Percentiles rank a stretch among this genome's conserved stretches.
Evolutionary conservation across 2,113 vertebrate species (phyloP).

Genomic region (Chelonoidis abingdonii): DNA sequence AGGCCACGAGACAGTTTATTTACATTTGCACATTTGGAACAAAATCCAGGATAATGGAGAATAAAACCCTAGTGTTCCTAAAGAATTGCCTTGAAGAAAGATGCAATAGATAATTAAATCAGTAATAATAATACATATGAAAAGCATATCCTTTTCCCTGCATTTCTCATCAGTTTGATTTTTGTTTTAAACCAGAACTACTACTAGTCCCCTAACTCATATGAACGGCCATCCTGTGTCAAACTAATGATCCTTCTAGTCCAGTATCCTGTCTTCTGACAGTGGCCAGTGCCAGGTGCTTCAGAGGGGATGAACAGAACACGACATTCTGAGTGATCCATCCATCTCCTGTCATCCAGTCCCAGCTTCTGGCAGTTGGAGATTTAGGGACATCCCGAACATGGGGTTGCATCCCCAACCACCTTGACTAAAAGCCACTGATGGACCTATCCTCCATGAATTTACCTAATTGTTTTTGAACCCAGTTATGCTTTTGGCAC

Average conservation of each 20-base stretch:
- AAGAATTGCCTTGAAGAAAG: background rate
- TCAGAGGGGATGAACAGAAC: background rate
- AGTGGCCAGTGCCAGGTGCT: background rate
- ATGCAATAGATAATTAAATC: background rate
- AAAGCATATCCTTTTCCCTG: background rate
- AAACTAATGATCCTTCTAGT: background rate
- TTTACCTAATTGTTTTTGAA: background rate
- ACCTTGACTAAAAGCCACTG: background rate
- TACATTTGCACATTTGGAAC: no score
- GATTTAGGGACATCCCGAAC: background rate
- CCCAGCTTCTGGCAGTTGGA: background rate
- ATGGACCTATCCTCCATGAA: background rate
- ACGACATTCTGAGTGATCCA: background rate
- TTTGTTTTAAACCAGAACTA: background rate
- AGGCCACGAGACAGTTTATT: no score
- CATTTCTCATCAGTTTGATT: background rate
- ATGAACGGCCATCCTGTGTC: background rate
- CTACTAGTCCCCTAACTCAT: background rate
- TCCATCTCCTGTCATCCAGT: background rate
- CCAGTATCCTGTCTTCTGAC: background rate
- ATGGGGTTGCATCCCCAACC: no score
- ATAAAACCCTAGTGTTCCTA: background rate
- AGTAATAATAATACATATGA: background rate
- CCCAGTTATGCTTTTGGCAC: no score
- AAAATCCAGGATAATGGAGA: background rate